These are phyloP conservation scores for Drosophila tripunctata DNA, from an alignment of 2,888 invertebrate genomes.

Conservation along the genomic window DNA sequence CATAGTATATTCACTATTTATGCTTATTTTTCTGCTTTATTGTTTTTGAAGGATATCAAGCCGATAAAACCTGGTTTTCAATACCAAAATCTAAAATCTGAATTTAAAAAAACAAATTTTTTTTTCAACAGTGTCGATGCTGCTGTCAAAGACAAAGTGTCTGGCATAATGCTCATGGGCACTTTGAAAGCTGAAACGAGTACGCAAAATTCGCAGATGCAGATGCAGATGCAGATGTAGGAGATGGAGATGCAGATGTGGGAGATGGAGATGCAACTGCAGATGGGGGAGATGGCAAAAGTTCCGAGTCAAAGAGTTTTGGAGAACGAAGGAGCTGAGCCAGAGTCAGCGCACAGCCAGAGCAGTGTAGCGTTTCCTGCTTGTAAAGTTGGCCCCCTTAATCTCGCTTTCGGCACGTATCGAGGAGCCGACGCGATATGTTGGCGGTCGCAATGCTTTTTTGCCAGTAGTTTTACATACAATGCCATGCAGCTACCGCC, in stretches of 20 bases:
- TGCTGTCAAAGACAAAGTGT: slow-evolving; percentile 76
- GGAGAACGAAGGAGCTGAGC: neutral
- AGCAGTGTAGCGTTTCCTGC: slow-evolving; percentile 73
- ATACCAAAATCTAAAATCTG: too few relatives aligned
- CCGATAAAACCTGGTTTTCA: too few relatives aligned
- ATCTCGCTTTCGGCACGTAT: slow-evolving; percentile 71
- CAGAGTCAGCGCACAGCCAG: too few relatives aligned
- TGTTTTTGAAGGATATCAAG: too few relatives aligned
- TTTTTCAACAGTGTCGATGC: neutral
- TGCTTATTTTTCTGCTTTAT: too few relatives aligned
- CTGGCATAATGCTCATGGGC: slow-evolving; percentile 75
- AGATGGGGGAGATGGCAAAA: too few relatives aligned
- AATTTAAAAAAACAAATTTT: neutral
- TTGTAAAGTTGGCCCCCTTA: slow-evolving; percentile 72
- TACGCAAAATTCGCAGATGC: slow-evolving; percentile 18
- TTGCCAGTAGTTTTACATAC: slow-evolving; percentile 73
- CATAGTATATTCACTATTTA: too few relatives aligned
- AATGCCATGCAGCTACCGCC: slow-evolving; percentile 66
- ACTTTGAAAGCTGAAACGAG: slow-evolving; percentile 71
- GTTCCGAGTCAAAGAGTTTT: neutral
- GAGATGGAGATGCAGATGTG: neutral
- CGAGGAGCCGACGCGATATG: slow-evolving; percentile 56
- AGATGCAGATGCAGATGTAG: neutral
- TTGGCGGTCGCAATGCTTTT: slow-evolving; percentile 55
- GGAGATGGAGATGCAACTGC: neutral